Evolutionary conservation across 2,113 vertebrate species (phyloP), one percentile per base, ranked within the genome.

Genomic region (Blennius ocellaris): DNA sequence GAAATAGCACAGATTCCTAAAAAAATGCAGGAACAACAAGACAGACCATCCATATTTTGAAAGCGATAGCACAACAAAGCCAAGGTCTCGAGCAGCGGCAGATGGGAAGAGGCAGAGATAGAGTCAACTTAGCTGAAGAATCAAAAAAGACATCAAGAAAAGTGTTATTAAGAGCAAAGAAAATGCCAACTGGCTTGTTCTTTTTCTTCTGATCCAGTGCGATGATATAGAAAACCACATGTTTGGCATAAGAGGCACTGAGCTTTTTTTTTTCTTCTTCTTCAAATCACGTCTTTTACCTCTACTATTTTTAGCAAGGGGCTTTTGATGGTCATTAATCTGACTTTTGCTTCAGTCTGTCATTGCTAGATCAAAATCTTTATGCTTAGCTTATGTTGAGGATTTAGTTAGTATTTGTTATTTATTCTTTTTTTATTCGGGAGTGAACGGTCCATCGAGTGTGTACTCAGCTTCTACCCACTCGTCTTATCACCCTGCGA

Each of bases 121-220:
- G 12, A 60, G 51, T 7, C 12, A 15, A 36, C 10, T 2, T 11
- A 53, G 67, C 39, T 54, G 40, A 66, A 82, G 21, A 84, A 70
- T 80, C 78, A 70, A 82, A 78, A 82, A 78, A 78, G 52, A 61
- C 69, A 63, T 85, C 65, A 76, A 40, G 50, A 63, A 48, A 47
- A 30, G 58, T 73, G 72, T 52, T 63, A 45, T 58, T 54, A 30
- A 11, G 39, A 67, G 37, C 51, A 60, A 38, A 67, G 11, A 40
- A 43, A 54, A 48, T 30, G 71, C 82, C 82, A 82, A 69, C 69
- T 82, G 85, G 72, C 75, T 71, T 43, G n/a, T 30, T 62, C 48
- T 10, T n/a, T 43, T 38, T 58, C 39, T 60, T 12, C 36, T n/a
- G 30, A 30, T 54, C 76, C 66, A 82, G 17, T 0, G 9, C 41